Percentiles rank a stretch among this genome's conserved stretches.
These are phyloP conservation scores for Himantopus leucocephalus DNA, from an alignment of 2,113 vertebrate species.

Conservation along the genomic window DNA sequence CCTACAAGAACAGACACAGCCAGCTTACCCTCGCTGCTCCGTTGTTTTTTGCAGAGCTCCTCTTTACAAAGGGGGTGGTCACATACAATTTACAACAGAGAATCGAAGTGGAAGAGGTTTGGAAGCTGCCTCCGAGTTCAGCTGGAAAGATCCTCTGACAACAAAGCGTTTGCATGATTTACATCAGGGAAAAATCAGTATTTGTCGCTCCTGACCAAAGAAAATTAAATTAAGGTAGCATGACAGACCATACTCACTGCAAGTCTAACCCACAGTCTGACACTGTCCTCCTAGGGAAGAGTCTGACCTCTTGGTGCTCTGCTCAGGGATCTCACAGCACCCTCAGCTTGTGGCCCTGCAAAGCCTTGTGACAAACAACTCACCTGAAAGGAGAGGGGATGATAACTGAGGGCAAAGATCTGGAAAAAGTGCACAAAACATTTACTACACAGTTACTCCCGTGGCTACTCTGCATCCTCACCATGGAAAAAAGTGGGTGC, in stretches of 20 bases:
- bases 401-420: neutral
- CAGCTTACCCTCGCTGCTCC: neutral
- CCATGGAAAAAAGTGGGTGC: neutral
- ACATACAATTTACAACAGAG: neutral
- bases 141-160: neutral
- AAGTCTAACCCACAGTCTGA: neutral
- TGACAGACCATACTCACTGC: neutral
- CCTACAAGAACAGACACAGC: neutral
- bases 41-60: rapidly evolving
- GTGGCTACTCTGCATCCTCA: neutral
- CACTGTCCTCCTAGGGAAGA: neutral
- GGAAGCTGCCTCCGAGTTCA: neutral
- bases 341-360: neutral
- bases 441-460: neutral
- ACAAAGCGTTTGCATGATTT: neutral
- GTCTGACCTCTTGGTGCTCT: neutral
- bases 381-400: neutral
- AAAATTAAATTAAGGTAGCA: neutral
- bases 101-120: neutral
- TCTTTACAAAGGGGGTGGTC: neutral
- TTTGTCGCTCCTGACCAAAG: neutral
- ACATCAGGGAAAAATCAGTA: neutral
- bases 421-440: neutral
- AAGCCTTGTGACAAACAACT: neutral
- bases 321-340: neutral